Conservation (phyloP, 2,113 vertebrate species). For the Caranx ignobilis region DNA sequence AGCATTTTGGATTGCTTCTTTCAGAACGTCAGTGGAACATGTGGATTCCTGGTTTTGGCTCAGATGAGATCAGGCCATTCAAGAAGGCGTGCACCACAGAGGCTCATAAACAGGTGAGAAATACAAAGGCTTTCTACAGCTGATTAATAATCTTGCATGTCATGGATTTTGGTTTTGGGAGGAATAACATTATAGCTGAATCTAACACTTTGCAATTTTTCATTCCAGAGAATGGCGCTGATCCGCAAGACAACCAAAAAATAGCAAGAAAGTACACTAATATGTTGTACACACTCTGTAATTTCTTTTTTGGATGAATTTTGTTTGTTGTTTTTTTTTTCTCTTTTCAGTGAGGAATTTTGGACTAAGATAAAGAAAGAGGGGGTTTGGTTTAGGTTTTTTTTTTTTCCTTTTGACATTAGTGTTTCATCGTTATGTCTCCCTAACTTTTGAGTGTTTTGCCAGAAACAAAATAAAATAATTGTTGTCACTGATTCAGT, state of each 20-base stretch:
- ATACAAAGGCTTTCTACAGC: background rate
- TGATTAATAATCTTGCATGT: background rate
- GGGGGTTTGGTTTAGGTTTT: slow-evolving; percentile 21
- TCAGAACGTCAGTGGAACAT: slow-evolving; percentile 99
- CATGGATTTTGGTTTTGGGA: background rate
- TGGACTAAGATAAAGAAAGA: slow-evolving; percentile 16
- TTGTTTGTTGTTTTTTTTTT: background rate
- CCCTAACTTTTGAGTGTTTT: slow-evolving; percentile 59
- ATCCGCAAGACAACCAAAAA: slow-evolving; percentile 99
- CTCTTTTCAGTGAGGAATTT: slow-evolving; percentile 23
- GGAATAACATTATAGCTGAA: too few species aligned
- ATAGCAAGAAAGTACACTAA: slow-evolving; percentile 77
- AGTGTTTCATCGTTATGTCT: slow-evolving; percentile 45
- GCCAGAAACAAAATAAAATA: slow-evolving; percentile 50
- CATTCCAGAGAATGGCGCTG: slow-evolving; percentile 96
- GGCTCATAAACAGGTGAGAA: slow-evolving; percentile 97
- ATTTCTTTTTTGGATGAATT: background rate
- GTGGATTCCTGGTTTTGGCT: slow-evolving; percentile 99
- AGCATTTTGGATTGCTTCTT: slow-evolving; percentile 3
- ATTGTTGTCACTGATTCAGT: slow-evolving; percentile 43
- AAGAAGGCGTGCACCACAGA: slow-evolving; percentile 99
- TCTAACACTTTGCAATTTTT: slow-evolving; percentile 35
- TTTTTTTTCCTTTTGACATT: slow-evolving; percentile 25
- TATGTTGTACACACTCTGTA: slow-evolving; percentile 49
- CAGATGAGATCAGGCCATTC: slow-evolving; percentile 98